Percentiles rank a stretch among this genome's conserved stretches.
These are phyloP conservation scores for Orthonychiurus folsomi DNA, from an alignment of 2,888 invertebrate species.

Conservation along the genomic window DNA sequence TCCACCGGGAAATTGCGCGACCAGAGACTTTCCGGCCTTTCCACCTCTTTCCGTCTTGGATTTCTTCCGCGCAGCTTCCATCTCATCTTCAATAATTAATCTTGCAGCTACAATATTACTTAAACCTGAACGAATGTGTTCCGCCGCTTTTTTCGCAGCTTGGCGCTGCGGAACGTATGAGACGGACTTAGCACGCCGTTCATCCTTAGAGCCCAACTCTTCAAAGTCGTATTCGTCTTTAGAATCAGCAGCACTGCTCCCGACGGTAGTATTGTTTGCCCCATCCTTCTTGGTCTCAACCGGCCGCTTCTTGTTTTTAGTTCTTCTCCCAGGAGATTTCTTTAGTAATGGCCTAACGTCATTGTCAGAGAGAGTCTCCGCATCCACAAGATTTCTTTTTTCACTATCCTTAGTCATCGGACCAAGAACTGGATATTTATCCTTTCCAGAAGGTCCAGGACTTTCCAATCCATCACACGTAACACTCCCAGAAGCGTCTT, in stretches of 20 bases:
- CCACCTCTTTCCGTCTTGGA: conserved; percentile 18
- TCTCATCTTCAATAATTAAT: conserved; percentile 40
- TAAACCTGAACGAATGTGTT: conserved; percentile 64
- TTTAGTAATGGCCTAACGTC: neutral
- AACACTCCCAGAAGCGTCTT: conserved; percentile 36
- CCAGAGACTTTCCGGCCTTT: conserved; percentile 3
- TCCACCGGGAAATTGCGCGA: neutral
- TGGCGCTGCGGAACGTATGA: conserved; percentile 82
- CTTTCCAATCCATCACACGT: conserved; percentile 37
- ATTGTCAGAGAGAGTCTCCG: conserved; percentile 6
- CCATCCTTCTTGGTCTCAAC: neutral
- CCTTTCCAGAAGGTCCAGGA: conserved; percentile 5
- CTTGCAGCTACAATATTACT: conserved; percentile 38
- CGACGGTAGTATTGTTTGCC: conserved; percentile 24
- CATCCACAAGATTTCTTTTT: neutral
- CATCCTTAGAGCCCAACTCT: conserved; percentile 48
- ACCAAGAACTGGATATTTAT: conserved; percentile 6
- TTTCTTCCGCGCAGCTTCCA: conserved; percentile 38
- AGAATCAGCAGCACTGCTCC: neutral
- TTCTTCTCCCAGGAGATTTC: neutral
- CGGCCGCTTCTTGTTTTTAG: neutral
- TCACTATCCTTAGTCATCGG: conserved; percentile 10
- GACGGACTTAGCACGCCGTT: conserved; percentile 49
- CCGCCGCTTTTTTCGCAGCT: conserved; percentile 84
- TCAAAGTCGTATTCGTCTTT: conserved; percentile 53